Conservation (phyloP, 2,113 vertebrate species). For the Mirza zaza region DNA sequence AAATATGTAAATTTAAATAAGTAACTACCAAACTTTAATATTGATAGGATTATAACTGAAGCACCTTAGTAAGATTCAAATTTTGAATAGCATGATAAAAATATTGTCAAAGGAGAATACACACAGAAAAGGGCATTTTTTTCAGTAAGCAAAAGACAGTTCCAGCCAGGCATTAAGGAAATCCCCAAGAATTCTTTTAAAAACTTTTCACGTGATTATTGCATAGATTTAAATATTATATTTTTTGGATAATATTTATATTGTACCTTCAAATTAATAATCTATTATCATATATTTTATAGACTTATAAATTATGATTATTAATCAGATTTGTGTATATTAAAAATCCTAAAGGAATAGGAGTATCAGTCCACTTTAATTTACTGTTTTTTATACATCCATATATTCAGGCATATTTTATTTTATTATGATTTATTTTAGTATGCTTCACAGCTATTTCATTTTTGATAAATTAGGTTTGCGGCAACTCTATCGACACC, state of each 20-base stretch:
- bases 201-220: background rate
- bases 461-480: background rate
- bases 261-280: background rate
- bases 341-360: background rate
- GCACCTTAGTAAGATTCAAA: background rate
- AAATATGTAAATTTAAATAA: background rate
- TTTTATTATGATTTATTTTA: background rate
- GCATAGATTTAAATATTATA: background rate
- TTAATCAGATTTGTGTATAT: background rate
- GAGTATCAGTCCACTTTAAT: background rate
- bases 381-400: background rate
- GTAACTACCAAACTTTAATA: background rate
- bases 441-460: background rate
- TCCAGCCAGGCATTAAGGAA: background rate
- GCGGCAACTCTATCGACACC: background rate
- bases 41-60: background rate
- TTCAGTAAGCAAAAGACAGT: background rate
- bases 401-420: background rate
- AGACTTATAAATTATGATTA: background rate
- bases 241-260: background rate
- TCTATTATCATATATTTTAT: background rate
- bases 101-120: background rate
- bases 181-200: background rate
- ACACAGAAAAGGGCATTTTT: background rate
- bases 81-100: background rate